These are phyloP conservation scores for Musca vetustissima DNA, from an alignment of 1,140 invertebrate species.

Conservation along the genomic window DNA sequence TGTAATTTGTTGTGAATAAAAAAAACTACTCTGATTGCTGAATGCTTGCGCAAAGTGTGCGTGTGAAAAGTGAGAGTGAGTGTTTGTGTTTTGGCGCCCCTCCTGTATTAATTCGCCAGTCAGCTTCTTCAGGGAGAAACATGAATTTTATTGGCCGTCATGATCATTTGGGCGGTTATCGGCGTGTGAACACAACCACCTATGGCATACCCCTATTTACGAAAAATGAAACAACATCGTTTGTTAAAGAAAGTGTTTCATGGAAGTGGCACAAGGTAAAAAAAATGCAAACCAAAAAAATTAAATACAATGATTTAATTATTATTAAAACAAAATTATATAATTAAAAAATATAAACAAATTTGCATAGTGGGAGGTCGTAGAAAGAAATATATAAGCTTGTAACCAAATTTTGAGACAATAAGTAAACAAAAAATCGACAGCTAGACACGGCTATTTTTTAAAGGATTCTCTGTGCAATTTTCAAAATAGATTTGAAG, in stretches of 20 bases:
- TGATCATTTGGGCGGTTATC: constrained; percentile 30
- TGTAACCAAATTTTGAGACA: no score
- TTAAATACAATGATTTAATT: background rate
- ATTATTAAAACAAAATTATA: background rate
- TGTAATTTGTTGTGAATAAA: no score
- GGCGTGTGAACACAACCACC: constrained; percentile 24
- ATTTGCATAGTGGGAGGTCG: no score
- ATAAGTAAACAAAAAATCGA: no score
- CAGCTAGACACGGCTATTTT: no score
- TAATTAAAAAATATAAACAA: background rate
- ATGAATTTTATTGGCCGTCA: constrained; percentile 33
- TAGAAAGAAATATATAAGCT: no score
- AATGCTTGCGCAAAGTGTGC: no score
- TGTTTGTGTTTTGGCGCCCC: no score
- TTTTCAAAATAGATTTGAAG: no score
- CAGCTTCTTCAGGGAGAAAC: background rate
- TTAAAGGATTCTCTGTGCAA: no score
- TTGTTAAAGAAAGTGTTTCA: constrained; percentile 27
- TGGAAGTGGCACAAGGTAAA: constrained; percentile 32
- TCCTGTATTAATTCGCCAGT: background rate
- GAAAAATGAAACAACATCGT: constrained; percentile 11
- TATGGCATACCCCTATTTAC: constrained; percentile 26
- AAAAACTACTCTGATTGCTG: no score
- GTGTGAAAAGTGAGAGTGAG: no score
- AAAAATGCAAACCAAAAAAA: background rate